Evolutionary conservation across 64 coral and sea anemone genomes (phyloP).

Genomic region (Hydrozoanthus tunicans): DNA sequence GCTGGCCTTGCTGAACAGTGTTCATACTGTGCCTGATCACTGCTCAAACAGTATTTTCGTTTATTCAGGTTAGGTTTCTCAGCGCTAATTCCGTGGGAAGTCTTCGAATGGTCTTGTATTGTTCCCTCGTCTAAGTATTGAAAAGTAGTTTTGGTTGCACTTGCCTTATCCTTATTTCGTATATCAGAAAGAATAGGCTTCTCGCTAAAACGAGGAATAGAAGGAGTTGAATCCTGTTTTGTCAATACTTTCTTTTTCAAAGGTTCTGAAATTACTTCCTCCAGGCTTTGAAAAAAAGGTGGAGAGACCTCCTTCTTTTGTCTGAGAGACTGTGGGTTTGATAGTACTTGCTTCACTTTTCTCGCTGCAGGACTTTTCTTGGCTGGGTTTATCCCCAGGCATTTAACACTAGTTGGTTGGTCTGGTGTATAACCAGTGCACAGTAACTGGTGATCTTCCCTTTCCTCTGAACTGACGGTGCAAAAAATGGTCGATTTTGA

Average conservation of each 20-base stretch:
- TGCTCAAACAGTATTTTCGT: background rate
- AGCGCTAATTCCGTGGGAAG: background rate
- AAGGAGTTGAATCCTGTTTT: background rate
- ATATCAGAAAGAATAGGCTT: background rate
- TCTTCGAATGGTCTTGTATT: background rate
- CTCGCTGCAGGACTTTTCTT: background rate
- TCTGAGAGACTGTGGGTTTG: background rate
- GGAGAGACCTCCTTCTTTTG: background rate
- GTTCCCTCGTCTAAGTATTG: background rate
- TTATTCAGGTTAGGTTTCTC: background rate
- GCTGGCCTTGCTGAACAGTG: background rate
- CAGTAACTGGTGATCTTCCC: background rate
- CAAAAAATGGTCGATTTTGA: background rate
- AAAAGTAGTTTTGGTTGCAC: background rate
- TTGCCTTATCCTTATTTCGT: background rate
- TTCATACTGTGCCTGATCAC: background rate
- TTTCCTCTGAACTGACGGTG: background rate
- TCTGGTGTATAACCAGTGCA: background rate
- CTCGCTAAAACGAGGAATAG: background rate
- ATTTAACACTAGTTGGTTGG: background rate
- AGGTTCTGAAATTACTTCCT: background rate
- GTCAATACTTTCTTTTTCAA: background rate
- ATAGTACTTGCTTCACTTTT: background rate
- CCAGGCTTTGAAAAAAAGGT: background rate
- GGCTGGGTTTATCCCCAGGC: background rate